Evolutionary conservation across 2,888 invertebrate genomes (phyloP).

Genomic region (Andrena fulva): DNA sequence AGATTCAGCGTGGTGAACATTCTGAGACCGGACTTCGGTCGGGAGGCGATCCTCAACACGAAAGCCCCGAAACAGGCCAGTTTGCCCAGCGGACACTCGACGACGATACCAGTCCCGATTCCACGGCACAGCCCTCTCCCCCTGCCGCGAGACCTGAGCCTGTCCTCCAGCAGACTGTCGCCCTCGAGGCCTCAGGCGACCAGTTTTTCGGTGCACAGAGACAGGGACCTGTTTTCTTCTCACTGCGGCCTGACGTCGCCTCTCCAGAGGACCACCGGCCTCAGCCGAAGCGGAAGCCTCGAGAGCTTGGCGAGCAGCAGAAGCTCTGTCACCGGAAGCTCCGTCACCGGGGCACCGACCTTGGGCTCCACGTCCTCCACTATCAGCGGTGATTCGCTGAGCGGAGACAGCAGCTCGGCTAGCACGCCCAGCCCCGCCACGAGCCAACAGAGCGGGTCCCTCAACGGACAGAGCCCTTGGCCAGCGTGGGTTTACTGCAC

Average conservation of each 20-base stretch:
- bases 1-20: constrained; percentile 96
- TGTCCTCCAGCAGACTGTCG: constrained; percentile 74
- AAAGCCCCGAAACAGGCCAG: constrained; percentile 82
- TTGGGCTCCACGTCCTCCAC: constrained; percentile 79
- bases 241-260: constrained; percentile 78
- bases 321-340: constrained; percentile 82
- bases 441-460: constrained; percentile 68
- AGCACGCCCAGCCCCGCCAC: constrained; percentile 47
- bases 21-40: constrained; percentile 93
- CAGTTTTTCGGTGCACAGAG: constrained; percentile 66
- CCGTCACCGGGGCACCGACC: constrained; percentile 80
- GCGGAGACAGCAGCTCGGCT: constrained; percentile 77
- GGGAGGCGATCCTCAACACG: constrained; percentile 89
- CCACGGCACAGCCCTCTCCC: constrained; percentile 68
- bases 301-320: constrained; percentile 82
- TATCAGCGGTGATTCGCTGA: constrained; percentile 75
- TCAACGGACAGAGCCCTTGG: constrained; percentile 88
- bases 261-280: constrained; percentile 73
- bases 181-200: constrained; percentile 70
- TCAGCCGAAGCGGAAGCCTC: constrained; percentile 83
- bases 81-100: constrained; percentile 66
- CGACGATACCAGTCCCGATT: constrained; percentile 68
- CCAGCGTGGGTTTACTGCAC: constrained; percentile 99
- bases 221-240: constrained; percentile 72
- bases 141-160: constrained; percentile 76